Base-by-base conservation (phyloP, 2,888 invertebrate genomes). In the Melanostoma scalare region DNA sequence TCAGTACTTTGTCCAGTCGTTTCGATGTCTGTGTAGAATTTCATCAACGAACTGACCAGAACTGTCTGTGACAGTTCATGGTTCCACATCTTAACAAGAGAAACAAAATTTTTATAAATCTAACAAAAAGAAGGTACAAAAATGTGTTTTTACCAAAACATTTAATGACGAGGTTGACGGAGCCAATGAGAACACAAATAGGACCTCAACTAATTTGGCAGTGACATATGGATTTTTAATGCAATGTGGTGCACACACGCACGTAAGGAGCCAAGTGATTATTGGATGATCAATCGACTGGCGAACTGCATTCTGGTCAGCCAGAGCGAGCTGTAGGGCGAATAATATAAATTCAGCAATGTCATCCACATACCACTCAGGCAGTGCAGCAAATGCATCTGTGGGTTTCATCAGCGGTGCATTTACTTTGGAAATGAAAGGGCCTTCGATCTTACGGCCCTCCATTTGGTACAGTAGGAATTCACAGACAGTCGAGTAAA, bases 1-100 rank as follows among this genome's bases (percentile, higher is more conserved):
- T 99, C 99, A 42, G 97, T 98, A 91, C 97, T 98, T 87, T 98
- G 97, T 6, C 99, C 99, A 6, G 99, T 99, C 8, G 97, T 97
- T 92, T 99, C 99, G 72, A 99, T 97, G 88, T 98, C 98, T 87
- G 98, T 98, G 92, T 99, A 99, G 92, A 99, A 99, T 92, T 97
- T 97, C 98, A 99, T 98, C 46, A 99, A 93, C 20, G 96, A 95
- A 86, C 97, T 96, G 0, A 98, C 96, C 78, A 99, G 92, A 77
- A 94, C 93, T 3, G 94, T 94, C 88, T 96, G 95, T 4, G 97
- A 95, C 84, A 97, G 92, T 67, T 96, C 96, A 90, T 98, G 97
- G 86, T 96, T 94, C 95, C 98, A 96, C 87, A 99, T 94, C 90
- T 95, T 93, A 79, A 94, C 93, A 88, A 95, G 95, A 93, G 60